Evolutionary conservation across 2,888 invertebrate species (phyloP).

Genomic region (Dexiosoma caninum): DNA sequence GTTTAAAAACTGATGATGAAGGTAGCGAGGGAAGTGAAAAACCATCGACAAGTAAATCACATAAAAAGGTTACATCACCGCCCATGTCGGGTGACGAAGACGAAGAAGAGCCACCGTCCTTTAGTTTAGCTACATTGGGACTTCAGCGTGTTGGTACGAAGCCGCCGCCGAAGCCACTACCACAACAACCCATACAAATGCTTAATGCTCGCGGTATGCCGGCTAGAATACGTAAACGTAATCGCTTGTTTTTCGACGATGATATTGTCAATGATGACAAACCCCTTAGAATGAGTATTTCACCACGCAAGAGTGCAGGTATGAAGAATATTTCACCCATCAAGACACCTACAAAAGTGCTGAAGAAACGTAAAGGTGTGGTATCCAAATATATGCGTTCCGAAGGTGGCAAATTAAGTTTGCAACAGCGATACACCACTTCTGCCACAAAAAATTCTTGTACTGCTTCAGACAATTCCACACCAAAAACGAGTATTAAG

Average conservation of each 20-base stretch:
- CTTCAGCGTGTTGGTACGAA: constrained; percentile 88
- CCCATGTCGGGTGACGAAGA: constrained; percentile 79
- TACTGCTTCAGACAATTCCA: constrained; percentile 52
- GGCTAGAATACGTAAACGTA: constrained; percentile 92
- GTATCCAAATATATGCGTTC: constrained; percentile 77
- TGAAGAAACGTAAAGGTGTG: constrained; percentile 78
- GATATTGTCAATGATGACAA: constrained; percentile 90
- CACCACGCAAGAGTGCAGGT: constrained; percentile 77
- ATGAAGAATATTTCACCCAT: constrained; percentile 79
- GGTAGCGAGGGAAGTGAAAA: not conserved
- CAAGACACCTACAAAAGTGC: constrained; percentile 79
- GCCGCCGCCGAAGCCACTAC: constrained; percentile 84
- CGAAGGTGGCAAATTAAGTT: constrained; percentile 60
- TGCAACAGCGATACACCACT: constrained; percentile 46
- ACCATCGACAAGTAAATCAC: constrained; percentile 25
- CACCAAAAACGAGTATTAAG: constrained; percentile 62
- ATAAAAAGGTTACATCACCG: constrained; percentile 48
- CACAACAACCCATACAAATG: constrained; percentile 86
- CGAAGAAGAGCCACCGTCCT: constrained; percentile 84
- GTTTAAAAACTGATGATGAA: not conserved
- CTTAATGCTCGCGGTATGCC: constrained; percentile 93
- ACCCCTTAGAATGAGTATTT: constrained; percentile 81
- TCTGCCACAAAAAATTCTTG: constrained; percentile 51
- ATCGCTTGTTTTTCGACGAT: constrained; percentile 92
- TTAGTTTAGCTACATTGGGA: constrained; percentile 89